Conservation (phyloP, 1,140 invertebrate genomes). For the Drosophila sturtevanti region DNA sequence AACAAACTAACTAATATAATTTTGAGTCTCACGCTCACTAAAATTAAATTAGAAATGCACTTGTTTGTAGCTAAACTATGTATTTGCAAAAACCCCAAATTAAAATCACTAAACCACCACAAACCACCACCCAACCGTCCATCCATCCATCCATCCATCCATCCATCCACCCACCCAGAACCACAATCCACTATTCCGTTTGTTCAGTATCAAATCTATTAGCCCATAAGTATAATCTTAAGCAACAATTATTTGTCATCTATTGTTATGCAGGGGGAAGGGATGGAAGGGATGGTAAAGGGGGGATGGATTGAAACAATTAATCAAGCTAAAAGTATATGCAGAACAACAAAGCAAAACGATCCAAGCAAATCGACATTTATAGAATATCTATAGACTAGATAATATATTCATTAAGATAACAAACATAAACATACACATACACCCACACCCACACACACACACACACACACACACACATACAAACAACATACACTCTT, state of each 20-base stretch:
- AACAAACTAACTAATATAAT: slow-evolving; percentile 13
- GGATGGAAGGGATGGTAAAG: background rate
- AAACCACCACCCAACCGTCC: background rate
- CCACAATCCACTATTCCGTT: background rate
- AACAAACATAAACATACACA: slow-evolving; percentile 20
- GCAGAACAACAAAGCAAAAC: slow-evolving; percentile 54
- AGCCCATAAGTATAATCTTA: slow-evolving; percentile 27
- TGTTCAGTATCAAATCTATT: slow-evolving; percentile 13
- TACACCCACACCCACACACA: background rate
- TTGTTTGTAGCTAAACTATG: background rate
- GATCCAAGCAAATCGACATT: slow-evolving; percentile 58
- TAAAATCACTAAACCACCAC: background rate
- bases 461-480: background rate
- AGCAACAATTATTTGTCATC: slow-evolving; percentile 74
- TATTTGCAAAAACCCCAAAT: background rate
- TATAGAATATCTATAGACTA: slow-evolving; percentile 57
- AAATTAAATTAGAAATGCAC: background rate
- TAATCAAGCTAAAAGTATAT: slow-evolving; percentile 61
- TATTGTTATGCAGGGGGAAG: slow-evolving; percentile 14
- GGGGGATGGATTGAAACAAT: slow-evolving; percentile 46
- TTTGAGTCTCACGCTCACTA: background rate
- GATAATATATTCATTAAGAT: slow-evolving; percentile 75
- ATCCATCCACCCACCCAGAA: background rate
- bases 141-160: background rate
- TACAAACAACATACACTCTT: background rate